Evolutionary conservation across 2,888 invertebrate genomes (phyloP).

Genomic region (Agrochola circellaris): DNA sequence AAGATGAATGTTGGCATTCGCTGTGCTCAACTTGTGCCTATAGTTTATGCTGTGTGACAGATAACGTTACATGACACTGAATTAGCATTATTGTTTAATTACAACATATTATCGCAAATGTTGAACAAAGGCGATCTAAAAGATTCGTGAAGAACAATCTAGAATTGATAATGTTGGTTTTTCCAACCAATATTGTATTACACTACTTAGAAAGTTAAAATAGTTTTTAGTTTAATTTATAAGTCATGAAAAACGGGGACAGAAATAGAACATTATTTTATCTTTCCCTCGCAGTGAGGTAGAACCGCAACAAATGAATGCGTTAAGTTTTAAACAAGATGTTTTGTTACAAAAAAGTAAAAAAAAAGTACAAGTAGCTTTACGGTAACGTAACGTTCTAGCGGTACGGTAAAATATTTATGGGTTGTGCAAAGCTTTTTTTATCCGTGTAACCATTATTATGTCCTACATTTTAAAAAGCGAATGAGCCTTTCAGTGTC

Average conservation of each 20-base stretch:
- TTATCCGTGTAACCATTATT: background rate
- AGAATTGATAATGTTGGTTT: background rate
- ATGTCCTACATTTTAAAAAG: background rate
- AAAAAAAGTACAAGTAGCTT: too few relatives aligned
- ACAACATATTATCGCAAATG: background rate
- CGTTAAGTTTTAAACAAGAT: background rate
- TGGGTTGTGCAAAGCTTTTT: background rate
- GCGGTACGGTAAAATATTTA: too few relatives aligned
- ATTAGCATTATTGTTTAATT: slow-evolving; percentile 25
- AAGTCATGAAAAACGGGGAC: background rate
- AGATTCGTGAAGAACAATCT: background rate
- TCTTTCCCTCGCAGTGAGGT: background rate
- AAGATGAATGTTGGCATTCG: slow-evolving; percentile 54
- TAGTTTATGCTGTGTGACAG: slow-evolving; percentile 35
- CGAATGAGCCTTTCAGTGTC: too few relatives aligned
- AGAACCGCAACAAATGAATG: background rate
- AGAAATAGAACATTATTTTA: background rate
- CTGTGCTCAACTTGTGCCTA: slow-evolving; percentile 35
- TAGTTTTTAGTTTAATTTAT: background rate
- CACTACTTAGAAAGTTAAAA: background rate
- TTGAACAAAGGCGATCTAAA: background rate
- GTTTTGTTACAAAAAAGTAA: background rate
- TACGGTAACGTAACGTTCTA: too few relatives aligned
- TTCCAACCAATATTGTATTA: background rate
- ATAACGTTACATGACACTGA: slow-evolving; percentile 25